phyloP scores from a whole-genome alignment of 2,797 vertebrate species.

The Poecilia gillii region DNA sequence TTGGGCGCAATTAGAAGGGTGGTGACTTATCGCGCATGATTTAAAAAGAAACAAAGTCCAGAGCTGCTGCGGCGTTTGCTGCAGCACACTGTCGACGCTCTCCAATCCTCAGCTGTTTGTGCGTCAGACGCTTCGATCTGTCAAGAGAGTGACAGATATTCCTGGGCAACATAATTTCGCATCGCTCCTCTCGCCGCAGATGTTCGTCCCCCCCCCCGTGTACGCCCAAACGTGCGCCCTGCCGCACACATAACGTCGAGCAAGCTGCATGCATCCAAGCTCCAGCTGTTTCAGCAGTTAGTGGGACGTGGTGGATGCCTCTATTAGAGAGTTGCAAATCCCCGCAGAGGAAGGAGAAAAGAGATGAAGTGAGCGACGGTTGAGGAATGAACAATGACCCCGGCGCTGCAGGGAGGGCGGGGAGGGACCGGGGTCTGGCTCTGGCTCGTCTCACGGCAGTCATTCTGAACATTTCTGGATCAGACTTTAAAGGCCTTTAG shows the following conservation, averaged over 20 bases:
- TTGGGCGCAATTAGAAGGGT: constrained; percentile 70
- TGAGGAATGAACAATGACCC: constrained; percentile 71
- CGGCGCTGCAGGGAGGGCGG: constrained; percentile 34
- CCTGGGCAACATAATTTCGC: constrained; percentile 65
- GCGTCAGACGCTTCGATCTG: constrained; percentile 52
- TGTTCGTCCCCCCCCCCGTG: constrained; percentile 50
- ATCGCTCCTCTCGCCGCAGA: constrained; percentile 59
- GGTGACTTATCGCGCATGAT: constrained; percentile 63
- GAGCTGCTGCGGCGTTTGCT: constrained; percentile 15
- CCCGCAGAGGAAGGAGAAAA: constrained; percentile 53
- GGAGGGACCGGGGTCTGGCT: constrained; percentile 32
- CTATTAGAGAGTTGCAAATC: constrained; percentile 73
- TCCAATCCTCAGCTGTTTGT: constrained; percentile 20
- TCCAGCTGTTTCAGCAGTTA: constrained; percentile 76
- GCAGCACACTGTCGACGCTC: constrained; percentile 10
- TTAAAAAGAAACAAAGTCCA: constrained; percentile 1
- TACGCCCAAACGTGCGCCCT: constrained; percentile 18
- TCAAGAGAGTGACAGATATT: constrained; percentile 63
- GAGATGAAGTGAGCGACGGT: constrained; percentile 56
- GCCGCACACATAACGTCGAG: constrained; percentile 36
- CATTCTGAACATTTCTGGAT: constrained; percentile 68
- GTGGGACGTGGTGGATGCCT: constrained; percentile 72
- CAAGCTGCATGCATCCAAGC: constrained; percentile 45
- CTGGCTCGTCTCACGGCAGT: constrained; percentile 63
- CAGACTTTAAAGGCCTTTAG: constrained; percentile 44